Percentiles rank a stretch among this genome's conserved stretches.
These are phyloP conservation scores for Crossocerus cetratus DNA, from an alignment of 2,888 invertebrate species.

Conservation along the genomic window DNA sequence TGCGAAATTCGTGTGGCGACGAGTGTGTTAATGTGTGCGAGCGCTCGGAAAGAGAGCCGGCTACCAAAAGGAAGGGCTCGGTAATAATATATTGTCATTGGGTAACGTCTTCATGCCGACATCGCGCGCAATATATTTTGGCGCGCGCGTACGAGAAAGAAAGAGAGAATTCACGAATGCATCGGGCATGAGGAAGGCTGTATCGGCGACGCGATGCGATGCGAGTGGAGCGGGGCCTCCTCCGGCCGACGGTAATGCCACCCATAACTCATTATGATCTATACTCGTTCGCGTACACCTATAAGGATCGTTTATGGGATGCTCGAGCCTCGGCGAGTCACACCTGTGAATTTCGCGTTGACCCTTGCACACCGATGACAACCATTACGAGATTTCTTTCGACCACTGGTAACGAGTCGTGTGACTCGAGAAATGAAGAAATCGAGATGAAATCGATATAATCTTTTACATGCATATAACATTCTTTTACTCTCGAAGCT, in stretches of 20 bases:
- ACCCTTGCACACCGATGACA: no score
- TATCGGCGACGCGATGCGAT: background rate
- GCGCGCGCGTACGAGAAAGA: slow-evolving; percentile 17
- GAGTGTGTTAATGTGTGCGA: no score
- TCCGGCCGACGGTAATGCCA: slow-evolving; percentile 64
- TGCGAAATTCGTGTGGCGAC: no score
- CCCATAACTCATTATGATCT: slow-evolving; percentile 73
- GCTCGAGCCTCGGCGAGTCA: slow-evolving; percentile 4
- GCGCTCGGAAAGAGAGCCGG: background rate
- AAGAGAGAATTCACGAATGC: no score
- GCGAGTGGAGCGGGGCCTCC: slow-evolving; percentile 16
- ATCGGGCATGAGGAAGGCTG: background rate
- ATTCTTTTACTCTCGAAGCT: no score
- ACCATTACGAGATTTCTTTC: no score
- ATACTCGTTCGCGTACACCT: slow-evolving; percentile 62
- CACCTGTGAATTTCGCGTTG: slow-evolving; percentile 15
- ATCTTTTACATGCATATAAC: no score
- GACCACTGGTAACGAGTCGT: no score
- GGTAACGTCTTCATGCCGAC: slow-evolving; percentile 66
- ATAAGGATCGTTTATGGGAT: slow-evolving; percentile 53
- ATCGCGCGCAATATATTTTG: slow-evolving; percentile 65
- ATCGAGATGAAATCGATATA: no score
- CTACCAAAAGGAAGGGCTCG: slow-evolving; percentile 54
- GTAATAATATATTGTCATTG: slow-evolving; percentile 71
- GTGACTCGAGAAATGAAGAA: no score